Evolutionary conservation across 2,113 vertebrate genomes (phyloP), one percentile per base, ranked within the genome.

Genomic region (Pleuronectes platessa): DNA sequence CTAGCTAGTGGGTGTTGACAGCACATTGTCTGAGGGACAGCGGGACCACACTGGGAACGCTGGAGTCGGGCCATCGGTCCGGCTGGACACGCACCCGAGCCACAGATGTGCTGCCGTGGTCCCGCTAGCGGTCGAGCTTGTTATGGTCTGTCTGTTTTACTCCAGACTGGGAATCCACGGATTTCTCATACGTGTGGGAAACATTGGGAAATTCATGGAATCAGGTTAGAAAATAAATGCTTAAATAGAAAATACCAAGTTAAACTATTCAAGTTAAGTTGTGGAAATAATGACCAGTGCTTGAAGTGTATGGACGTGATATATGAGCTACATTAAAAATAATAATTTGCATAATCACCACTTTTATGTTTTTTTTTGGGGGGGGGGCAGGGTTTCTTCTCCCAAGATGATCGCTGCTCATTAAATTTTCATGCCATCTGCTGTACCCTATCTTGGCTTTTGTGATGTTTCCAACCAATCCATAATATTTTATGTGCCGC

Each of bases 261-360:
- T 35, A 27, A 9, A 18, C 5, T 23, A 3, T 5, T 17, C 3
- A 23, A 7, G 61, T 67, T n/a, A 56, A 31, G 31, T 31, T 45
- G 12, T 37, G 60, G 2, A 67, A 42, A 37, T 65, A 54, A 74
- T 60, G 69, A 4, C 45, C 42, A 21, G 15, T 26, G 53, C 3
- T 18, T n/a, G 15, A 53, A 15, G 47, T 18, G 18, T 51, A 17
- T 51, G 18, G 14, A 53, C 59, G 26, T 65, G 47, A 12, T 27
- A 27, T 60, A 61, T 47, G 45, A 51, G 60, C 60, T 37, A 40
- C n/a, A 21, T 42, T 53, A 56, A 47, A 31, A 65, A 61, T 14
- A 2, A 74, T n/a, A n/a, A n/a, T 83, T 77, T 80, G 37, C 67
- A 81, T 84, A 81, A 87, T 84, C 67, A 45, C 45, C n/a, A 15